phyloP scores from a whole-genome alignment of 1,140 invertebrate genomes.

The Lasaia peninsularis region DNA sequence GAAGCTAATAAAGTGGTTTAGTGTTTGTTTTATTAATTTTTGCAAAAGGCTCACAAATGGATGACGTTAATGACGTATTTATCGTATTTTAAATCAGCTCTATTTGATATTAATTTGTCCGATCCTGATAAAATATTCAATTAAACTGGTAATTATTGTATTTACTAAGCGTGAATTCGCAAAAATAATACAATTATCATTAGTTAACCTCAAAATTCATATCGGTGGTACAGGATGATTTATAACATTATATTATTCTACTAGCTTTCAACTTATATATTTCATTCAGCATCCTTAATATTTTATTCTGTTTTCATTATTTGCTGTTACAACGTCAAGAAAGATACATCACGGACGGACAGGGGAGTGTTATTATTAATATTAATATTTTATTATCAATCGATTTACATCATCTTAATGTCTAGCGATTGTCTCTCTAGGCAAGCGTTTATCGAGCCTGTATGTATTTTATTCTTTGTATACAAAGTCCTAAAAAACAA shows the following conservation, averaged over 20 bases:
- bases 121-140: conserved; percentile 32
- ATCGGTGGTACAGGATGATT: conserved; percentile 26
- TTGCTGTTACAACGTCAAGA: too few species aligned
- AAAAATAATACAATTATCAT: conserved; percentile 67
- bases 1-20: conserved; percentile 3
- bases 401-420: too few species aligned
- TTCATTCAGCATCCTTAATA: too few species aligned
- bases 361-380: too few species aligned
- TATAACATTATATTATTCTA: background rate
- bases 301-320: too few species aligned
- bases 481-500: too few species aligned
- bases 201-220: conserved; percentile 42
- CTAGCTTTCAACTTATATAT: too few species aligned
- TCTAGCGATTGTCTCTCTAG: too few species aligned
- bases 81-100: conserved; percentile 14
- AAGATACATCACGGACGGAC: too few species aligned
- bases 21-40: conserved; percentile 26
- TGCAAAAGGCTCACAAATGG: conserved; percentile 26
- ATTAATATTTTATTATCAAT: too few species aligned
- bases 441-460: too few species aligned
- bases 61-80: conserved; percentile 23
- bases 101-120: conserved; percentile 33
- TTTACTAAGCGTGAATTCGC: conserved; percentile 37
- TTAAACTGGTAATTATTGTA: conserved; percentile 33
- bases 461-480: too few species aligned